Base-by-base conservation (phyloP, 2,888 invertebrate genomes). In the Eurytoma californica region DNA sequence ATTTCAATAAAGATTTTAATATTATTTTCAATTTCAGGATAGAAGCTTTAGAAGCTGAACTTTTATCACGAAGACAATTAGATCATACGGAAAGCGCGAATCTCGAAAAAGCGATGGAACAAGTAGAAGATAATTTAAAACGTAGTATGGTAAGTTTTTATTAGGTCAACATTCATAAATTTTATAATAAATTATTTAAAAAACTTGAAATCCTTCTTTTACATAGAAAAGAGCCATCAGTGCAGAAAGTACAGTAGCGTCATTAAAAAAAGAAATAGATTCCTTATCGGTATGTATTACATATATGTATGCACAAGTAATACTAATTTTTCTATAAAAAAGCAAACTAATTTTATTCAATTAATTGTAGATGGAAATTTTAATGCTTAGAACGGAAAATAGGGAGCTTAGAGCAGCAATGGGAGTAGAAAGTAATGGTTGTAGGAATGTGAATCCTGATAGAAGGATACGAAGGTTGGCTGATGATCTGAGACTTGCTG, bases 221-320 rank as follows among this genome's bases (percentile, higher is more conserved):
- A n/a, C 24, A 30, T 89, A 95, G 94, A 92, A 91, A 86, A 91
- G 93, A 88, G 93, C 93, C 0, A 89, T 91, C 13, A 93, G 92
- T 79, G 93, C 93, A 2, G 95, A 95, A 88, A 92, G 90, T 83
- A 92, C 92, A 60, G 92, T 94, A 73, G 90, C 91, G 3, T 93
- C 93, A 86, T 91, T 96, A 83, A 94, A 93, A 86, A 93, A 93
- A 84, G 94, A 96, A 91, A 92, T 95, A 60, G 94, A 94, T 87
- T 91, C 92, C 85, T 91, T 96, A 84, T 94, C 92, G 92, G 95
- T 94, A 88, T 88, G 91, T 88, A 82, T 30, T 39, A 47, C 1
- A 39, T n/a, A 39, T 63, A 9, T 0, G 9, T 9, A 53, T 53
- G 14, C n/a, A 49, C 20, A 75, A 67, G 24, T 24, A 61, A 20